These are phyloP conservation scores for Caenorhabditis zanzibari DNA, from an alignment of 2,888 invertebrate species.

Conservation along the genomic window DNA sequence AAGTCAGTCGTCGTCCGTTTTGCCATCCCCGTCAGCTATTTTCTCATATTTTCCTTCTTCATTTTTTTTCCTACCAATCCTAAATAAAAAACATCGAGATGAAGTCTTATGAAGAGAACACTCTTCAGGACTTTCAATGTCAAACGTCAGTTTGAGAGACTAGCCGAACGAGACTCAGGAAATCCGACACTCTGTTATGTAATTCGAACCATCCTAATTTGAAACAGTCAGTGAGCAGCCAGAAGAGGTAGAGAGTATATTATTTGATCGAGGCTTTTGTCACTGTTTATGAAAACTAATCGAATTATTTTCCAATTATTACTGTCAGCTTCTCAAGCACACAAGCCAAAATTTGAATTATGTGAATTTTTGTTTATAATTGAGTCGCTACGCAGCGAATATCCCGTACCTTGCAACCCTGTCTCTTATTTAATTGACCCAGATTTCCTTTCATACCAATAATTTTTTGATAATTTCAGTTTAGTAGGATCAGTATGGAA, in stretches of 20 bases:
- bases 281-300: not conserved
- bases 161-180: slow-evolving; percentile 13
- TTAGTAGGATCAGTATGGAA: too few species aligned
- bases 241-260: not conserved
- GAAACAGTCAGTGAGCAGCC: slow-evolving; percentile 46
- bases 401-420: too few species aligned
- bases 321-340: too few species aligned
- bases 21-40: slow-evolving; percentile 45
- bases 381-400: too few species aligned
- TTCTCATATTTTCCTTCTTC: slow-evolving; percentile 39
- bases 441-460: too few species aligned
- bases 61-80: slow-evolving; percentile 39
- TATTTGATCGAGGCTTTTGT: too few species aligned
- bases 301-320: not conserved
- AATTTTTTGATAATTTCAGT: too few species aligned
- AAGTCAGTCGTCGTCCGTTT: slow-evolving; percentile 53
- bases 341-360: too few species aligned
- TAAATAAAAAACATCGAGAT: slow-evolving; percentile 29
- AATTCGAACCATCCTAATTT: slow-evolving; percentile 59
- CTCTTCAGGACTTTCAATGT: slow-evolving; percentile 9
- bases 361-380: too few species aligned
- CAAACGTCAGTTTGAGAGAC: slow-evolving; percentile 29
- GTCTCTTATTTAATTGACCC: too few species aligned
- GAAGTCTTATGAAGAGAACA: slow-evolving; percentile 46
- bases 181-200: slow-evolving; percentile 57